phyloP scores from a whole-genome alignment of 1,140 invertebrate genomes.

The Neotoxoptera formosana region DNA sequence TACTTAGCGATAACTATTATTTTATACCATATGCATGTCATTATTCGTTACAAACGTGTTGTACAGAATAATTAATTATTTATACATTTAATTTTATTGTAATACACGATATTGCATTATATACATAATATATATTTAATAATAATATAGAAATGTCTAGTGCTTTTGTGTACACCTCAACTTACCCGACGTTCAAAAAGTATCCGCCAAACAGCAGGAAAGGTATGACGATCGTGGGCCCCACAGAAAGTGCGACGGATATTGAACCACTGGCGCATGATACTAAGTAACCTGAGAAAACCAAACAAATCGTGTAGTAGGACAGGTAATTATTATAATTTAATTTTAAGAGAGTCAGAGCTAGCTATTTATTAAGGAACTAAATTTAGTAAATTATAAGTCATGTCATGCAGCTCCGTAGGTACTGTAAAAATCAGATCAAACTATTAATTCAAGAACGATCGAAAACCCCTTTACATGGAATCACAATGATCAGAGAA shows the following conservation, averaged over 20 bases:
- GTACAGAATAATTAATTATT: not conserved
- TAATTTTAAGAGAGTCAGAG: not conserved
- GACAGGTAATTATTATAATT: not conserved
- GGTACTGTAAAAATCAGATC: not conserved
- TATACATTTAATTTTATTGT: not conserved
- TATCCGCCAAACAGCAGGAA: conserved; percentile 95
- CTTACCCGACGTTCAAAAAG: conserved; percentile 89
- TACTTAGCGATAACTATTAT: not conserved
- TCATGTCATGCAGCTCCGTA: not conserved
- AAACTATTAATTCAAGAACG: not conserved
- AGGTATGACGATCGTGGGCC: conserved; percentile 90
- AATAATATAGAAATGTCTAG: not conserved
- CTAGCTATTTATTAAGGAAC: not conserved
- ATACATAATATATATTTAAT: not conserved
- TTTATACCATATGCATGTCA: not conserved
- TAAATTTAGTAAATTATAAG: not conserved
- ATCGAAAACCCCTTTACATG: not conserved
- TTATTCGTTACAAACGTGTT: not conserved
- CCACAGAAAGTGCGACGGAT: conserved; percentile 86
- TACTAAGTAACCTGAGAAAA: conserved; percentile 81
- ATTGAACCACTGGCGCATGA: conserved; percentile 83
- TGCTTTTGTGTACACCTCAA: not conserved
- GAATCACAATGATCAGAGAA: not conserved
- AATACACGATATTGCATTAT: not conserved
- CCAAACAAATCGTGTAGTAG: not conserved